phyloP scores from a whole-genome alignment of 2,888 invertebrate genomes.

The Cryptus viduatorius region DNA sequence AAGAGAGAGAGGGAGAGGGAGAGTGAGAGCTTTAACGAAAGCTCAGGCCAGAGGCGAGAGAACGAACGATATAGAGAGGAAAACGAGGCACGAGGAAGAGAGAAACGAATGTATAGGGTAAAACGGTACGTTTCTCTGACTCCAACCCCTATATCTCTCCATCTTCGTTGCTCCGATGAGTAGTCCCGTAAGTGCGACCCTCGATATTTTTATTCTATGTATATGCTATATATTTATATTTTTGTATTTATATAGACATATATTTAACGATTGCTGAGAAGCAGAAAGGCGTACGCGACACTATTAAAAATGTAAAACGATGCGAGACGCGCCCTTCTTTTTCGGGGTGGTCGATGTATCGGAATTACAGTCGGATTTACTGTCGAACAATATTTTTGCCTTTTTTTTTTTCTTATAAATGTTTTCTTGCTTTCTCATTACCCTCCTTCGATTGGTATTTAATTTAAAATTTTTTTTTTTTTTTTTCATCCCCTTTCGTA shows the following conservation, averaged over 20 bases:
- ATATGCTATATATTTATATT: background rate
- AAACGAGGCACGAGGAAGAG: background rate
- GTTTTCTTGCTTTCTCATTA: no score
- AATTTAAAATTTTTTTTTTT: background rate
- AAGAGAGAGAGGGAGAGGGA: background rate
- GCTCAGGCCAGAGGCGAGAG: slow-evolving; percentile 31
- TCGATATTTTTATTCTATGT: background rate
- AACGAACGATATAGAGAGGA: slow-evolving; percentile 18
- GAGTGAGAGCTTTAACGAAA: slow-evolving; percentile 21
- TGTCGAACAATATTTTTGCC: no score
- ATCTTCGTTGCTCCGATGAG: background rate
- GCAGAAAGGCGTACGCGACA: no score
- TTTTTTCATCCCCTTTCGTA: background rate
- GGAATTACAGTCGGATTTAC: no score
- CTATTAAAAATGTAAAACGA: no score
- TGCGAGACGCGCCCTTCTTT: no score
- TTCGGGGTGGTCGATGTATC: no score
- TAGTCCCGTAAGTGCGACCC: background rate
- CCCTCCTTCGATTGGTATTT: background rate
- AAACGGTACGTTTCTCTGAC: slow-evolving; percentile 18
- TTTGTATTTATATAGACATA: no score
- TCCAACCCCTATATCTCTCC: background rate
- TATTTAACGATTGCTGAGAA: no score
- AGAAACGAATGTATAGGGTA: slow-evolving; percentile 14
- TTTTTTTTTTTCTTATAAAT: no score